A percentile compares a stretch with the other conserved stretches of the same genome.
These are phyloP conservation scores for Drosophila atripex DNA, from an alignment of 2,888 invertebrate species.

Conservation along the genomic window DNA sequence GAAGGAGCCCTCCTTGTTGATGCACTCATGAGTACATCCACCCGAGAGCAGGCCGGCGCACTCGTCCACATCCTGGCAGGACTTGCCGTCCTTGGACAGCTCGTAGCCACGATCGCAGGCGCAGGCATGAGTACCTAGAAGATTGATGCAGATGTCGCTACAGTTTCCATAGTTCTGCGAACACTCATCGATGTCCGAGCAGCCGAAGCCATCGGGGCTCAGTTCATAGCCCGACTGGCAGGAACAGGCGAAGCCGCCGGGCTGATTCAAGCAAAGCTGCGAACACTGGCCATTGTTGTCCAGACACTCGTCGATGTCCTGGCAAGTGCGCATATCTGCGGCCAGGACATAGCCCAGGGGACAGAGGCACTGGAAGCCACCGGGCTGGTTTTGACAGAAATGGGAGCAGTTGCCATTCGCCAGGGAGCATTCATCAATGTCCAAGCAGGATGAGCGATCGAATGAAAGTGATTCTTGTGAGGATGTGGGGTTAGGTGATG, in stretches of 20 bases:
- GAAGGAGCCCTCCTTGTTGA: conserved; percentile 85
- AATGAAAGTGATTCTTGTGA: conserved; percentile 28
- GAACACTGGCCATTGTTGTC: conserved; percentile 86
- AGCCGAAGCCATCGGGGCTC: conserved; percentile 76
- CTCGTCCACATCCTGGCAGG: conserved; percentile 84
- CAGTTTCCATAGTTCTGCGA: conserved; percentile 85
- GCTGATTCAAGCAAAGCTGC: conserved; percentile 85
- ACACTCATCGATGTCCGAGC: conserved; percentile 86
- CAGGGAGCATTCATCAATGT: conserved; percentile 84
- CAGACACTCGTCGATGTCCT: conserved; percentile 84
- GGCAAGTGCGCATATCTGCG: conserved; percentile 77
- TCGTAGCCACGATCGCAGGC: conserved; percentile 85
- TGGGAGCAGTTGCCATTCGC: conserved; percentile 87
- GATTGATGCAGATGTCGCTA: conserved; percentile 86
- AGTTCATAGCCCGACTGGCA: conserved; percentile 84
- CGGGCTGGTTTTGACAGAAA: conserved; percentile 84
- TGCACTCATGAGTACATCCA: conserved; percentile 85
- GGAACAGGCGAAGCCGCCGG: conserved; percentile 85
- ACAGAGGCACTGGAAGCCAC: conserved; percentile 85
- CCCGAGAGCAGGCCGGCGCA: conserved; percentile 78
- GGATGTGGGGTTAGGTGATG: conserved; percentile 13
- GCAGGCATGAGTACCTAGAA: conserved; percentile 84
- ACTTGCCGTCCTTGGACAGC: conserved; percentile 77
- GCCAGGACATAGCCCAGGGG: conserved; percentile 83
- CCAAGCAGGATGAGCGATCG: conserved; percentile 81